A percentile compares a stretch with the other conserved stretches of the same genome.
phyloP scores from a whole-genome alignment of 2,113 vertebrate genomes.

The Corythornis cristatus region DNA sequence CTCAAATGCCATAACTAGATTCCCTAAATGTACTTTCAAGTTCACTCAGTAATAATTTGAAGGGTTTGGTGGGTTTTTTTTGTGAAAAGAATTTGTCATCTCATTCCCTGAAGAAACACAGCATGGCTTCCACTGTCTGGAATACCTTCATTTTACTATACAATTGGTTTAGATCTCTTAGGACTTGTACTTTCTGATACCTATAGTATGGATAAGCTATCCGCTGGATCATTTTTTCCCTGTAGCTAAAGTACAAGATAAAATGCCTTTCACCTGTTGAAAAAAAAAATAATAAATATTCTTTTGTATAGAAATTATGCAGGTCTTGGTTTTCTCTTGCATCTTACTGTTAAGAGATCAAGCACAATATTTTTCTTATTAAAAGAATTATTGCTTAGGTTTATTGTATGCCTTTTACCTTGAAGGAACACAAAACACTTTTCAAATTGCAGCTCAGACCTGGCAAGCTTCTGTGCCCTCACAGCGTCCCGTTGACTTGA shows the following conservation, averaged over 20 bases:
- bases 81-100: neutral
- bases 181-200: slow-evolving; percentile 57
- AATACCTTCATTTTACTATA: slow-evolving; percentile 61
- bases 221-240: slow-evolving; percentile 37
- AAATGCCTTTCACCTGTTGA: slow-evolving; percentile 62
- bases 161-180: slow-evolving; percentile 52
- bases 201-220: slow-evolving; percentile 45
- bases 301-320: neutral
- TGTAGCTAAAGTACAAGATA: slow-evolving; percentile 61
- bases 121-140: neutral
- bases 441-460: slow-evolving; percentile 43
- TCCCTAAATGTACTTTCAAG: slow-evolving; percentile 18
- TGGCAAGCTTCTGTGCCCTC: slow-evolving; percentile 60
- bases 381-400: slow-evolving; percentile 47
- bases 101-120: neutral
- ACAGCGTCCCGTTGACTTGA: neutral
- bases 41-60: slow-evolving; percentile 50
- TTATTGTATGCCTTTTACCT: slow-evolving; percentile 53
- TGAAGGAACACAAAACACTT: slow-evolving; percentile 57
- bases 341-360: slow-evolving; percentile 34
- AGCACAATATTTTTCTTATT: slow-evolving; percentile 42
- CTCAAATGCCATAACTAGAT: slow-evolving; percentile 25
- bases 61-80: neutral
- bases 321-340: neutral
- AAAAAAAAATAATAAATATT: neutral